Conservation (phyloP, 2,888 invertebrate genomes). For the Cosmopolites sordidus region DNA sequence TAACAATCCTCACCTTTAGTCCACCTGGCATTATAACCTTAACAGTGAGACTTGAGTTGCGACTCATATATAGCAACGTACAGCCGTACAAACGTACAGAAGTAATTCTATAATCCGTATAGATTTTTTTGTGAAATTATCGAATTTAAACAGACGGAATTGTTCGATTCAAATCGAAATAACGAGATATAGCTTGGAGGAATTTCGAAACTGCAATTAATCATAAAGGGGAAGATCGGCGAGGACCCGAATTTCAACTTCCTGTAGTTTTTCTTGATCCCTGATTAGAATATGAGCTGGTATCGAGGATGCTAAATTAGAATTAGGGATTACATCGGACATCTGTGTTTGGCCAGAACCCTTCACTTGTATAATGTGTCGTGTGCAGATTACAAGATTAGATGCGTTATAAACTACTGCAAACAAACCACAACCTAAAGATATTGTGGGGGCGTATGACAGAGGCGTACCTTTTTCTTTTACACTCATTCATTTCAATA, state of each 20-base stretch:
- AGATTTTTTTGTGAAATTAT: too few relatives aligned
- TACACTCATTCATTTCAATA: too few relatives aligned
- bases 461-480: slow-evolving; percentile 5
- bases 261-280: slow-evolving; percentile 4
- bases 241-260: background rate
- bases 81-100: too few relatives aligned
- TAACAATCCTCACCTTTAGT: background rate
- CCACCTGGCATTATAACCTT: slow-evolving; percentile 5
- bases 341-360: slow-evolving; percentile 18
- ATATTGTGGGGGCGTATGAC: slow-evolving; percentile 6
- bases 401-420: slow-evolving; percentile 18
- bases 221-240: background rate
- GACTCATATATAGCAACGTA: too few relatives aligned
- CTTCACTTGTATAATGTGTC: slow-evolving; percentile 17
- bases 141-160: too few relatives aligned
- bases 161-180: too few relatives aligned
- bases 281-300: slow-evolving; percentile 8
- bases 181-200: background rate
- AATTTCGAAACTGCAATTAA: background rate
- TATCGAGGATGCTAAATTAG: slow-evolving; percentile 12
- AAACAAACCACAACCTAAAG: slow-evolving; percentile 15
- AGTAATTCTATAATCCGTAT: too few relatives aligned
- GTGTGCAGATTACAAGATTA: slow-evolving; percentile 22
- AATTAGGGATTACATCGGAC: slow-evolving; percentile 12
- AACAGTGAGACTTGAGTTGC: slow-evolving; percentile 3